These are phyloP conservation scores for Platichthys stellatus DNA, from an alignment of 2,113 vertebrate species.

Conservation along the genomic window DNA sequence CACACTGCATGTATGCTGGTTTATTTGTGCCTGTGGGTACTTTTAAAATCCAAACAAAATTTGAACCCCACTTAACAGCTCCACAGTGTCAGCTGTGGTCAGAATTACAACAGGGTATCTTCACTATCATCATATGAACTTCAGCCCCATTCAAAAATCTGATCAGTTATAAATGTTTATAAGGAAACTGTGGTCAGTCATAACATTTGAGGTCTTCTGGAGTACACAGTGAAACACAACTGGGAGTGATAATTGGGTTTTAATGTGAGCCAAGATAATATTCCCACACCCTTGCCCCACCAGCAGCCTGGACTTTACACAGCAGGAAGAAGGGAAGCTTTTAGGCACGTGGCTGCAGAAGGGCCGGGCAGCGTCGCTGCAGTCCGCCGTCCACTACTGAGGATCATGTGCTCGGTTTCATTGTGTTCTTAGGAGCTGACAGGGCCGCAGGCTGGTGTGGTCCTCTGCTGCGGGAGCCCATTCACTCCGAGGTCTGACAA, in stretches of 20 bases:
- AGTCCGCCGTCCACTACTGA: neutral
- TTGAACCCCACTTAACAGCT: too few species aligned
- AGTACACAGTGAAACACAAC: conserved; percentile 29
- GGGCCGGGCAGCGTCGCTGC: neutral
- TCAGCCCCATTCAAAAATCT: too few species aligned
- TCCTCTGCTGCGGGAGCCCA: conserved; percentile 4
- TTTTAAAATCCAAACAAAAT: too few species aligned
- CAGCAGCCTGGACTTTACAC: conserved; percentile 20
- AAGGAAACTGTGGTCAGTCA: neutral
- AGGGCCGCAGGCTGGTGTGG: conserved; percentile 8
- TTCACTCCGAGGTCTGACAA: conserved; percentile 33
- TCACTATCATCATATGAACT: too few species aligned
- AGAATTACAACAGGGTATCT: too few species aligned
- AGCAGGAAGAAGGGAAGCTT: conserved; percentile 30
- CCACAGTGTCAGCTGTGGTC: too few species aligned
- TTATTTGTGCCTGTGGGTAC: too few species aligned
- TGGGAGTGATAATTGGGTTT: conserved; percentile 15
- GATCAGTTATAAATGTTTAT: neutral
- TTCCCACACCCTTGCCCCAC: conserved; percentile 59
- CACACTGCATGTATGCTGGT: too few species aligned
- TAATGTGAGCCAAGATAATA: conserved; percentile 43
- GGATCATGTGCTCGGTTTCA: conserved; percentile 5
- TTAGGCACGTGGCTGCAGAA: conserved; percentile 17
- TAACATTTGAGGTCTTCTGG: conserved; percentile 15
- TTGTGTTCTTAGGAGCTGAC: neutral